Evolutionary conservation across 1,140 invertebrate species (phyloP).

Genomic region (Streblospio benedicti): DNA sequence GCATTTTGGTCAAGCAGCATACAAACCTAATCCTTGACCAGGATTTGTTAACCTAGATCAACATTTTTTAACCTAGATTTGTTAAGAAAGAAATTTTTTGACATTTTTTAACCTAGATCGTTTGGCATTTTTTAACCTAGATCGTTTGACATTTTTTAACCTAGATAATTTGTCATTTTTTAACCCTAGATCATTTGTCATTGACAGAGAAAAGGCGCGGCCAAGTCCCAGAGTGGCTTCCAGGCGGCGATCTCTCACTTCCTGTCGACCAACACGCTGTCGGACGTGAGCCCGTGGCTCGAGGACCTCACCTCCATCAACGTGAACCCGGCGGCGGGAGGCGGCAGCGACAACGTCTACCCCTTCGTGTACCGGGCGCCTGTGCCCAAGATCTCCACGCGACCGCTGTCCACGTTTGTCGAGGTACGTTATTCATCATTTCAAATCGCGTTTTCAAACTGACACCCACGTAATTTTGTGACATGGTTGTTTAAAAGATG

Average conservation of each 20-base stretch:
- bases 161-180: too few relatives aligned
- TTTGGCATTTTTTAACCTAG: too few relatives aligned
- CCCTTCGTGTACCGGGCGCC: slow-evolving; percentile 29
- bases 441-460: too few relatives aligned
- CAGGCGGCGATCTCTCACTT: slow-evolving; percentile 31
- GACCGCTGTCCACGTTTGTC: slow-evolving; percentile 39
- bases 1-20: too few relatives aligned
- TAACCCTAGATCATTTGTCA: too few relatives aligned
- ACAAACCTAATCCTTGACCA: too few relatives aligned
- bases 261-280: slow-evolving; percentile 34
- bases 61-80: slow-evolving; percentile 21
- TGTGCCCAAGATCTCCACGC: slow-evolving; percentile 33
- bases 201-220: too few relatives aligned
- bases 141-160: too few relatives aligned
- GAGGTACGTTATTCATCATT: slow-evolving; percentile 15
- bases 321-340: slow-evolving; percentile 7
- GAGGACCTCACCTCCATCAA: slow-evolving; percentile 28
- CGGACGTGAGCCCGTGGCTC: slow-evolving; percentile 35
- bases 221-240: too few relatives aligned
- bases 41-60: background rate
- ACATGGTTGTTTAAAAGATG: too few relatives aligned
- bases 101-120: too few relatives aligned
- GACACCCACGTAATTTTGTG: too few relatives aligned
- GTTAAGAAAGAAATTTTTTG: slow-evolving; percentile 25
- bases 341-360: background rate